Evolutionary conservation across 2,888 invertebrate genomes (phyloP), one percentile per base, ranked within the genome.

Genomic region (Ferrisia virgata): DNA sequence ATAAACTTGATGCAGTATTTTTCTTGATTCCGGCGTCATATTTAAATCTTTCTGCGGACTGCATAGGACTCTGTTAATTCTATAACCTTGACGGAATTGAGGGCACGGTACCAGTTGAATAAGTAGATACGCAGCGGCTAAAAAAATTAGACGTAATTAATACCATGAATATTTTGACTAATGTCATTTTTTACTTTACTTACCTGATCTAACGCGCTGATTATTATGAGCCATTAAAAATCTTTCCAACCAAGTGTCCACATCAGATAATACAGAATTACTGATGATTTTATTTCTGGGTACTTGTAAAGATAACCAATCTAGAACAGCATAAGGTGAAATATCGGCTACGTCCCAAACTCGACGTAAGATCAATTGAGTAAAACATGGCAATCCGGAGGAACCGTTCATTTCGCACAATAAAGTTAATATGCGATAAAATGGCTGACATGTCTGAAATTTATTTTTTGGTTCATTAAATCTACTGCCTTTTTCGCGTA

Each of bases 271-370:
- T 15, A 96, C 96, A 95, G 96, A 97, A 78, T 94, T 92, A 89
- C 96, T 96, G 0, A 96, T 96, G 79, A 95, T 91, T 88, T 96
- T 95, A 89, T 96, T 97, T 85, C 96, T 92, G 0, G 96, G 89
- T 80, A 93, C 93, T 90, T 94, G 94, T 85, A 94, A 88, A 6
- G 95, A 94, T 85, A 97, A 91, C 97, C 97, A 97, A 89, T 97
- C 97, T 4, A 97, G 90, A 79, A 96, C 96, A 9, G 95, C 95
- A 88, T 96, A 96, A 2, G 97, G 96, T 86, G 96, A 96, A 87
- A 94, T 94, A 88, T 97, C 95, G 0, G 96, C 95, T 0, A 93
- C 94, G 88, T 95, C 95, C 96, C 97, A 96, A 86, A 97, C 94
- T 25, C 95, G 92, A 86, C 94, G 93, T 85, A 97, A 90, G 86